Conservation (phyloP, 2,113 vertebrate species). For the Ivindomyrus marchei region DNA sequence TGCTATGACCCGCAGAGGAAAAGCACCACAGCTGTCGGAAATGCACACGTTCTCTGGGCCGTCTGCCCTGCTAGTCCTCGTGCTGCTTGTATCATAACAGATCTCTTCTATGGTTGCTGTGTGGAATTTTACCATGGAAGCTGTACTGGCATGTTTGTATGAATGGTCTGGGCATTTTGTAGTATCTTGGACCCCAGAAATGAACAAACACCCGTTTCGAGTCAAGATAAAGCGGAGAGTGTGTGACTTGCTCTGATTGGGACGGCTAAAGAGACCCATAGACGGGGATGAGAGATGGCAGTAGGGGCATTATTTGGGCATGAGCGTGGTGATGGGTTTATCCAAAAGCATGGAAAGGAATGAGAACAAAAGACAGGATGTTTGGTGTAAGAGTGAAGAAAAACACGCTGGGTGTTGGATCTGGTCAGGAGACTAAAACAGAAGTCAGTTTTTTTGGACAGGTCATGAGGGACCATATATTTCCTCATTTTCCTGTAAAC, state of each 20-base stretch:
- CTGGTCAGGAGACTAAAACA: background rate
- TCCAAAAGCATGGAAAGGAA: background rate
- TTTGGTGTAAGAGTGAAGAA: background rate
- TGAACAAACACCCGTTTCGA: background rate
- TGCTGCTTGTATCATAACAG: background rate
- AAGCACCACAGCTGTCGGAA: background rate
- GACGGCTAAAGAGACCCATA: background rate
- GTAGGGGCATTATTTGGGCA: background rate
- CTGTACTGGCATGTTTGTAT: background rate
- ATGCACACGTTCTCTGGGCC: background rate
- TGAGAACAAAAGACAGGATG: background rate
- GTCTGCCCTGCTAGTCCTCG: background rate
- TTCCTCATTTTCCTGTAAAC: background rate
- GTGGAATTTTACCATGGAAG: background rate
- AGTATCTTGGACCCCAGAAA: background rate
- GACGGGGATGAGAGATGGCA: background rate
- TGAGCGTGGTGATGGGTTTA: background rate
- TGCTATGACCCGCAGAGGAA: background rate
- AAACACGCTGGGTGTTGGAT: background rate
- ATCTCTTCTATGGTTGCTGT: background rate
- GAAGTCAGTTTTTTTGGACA: background rate
- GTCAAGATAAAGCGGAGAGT: background rate
- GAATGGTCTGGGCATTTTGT: background rate
- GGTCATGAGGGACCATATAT: background rate
- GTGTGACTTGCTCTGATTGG: background rate